phyloP scores from a whole-genome alignment of 2,797 vertebrate species.

The Danio albolineatus region DNA sequence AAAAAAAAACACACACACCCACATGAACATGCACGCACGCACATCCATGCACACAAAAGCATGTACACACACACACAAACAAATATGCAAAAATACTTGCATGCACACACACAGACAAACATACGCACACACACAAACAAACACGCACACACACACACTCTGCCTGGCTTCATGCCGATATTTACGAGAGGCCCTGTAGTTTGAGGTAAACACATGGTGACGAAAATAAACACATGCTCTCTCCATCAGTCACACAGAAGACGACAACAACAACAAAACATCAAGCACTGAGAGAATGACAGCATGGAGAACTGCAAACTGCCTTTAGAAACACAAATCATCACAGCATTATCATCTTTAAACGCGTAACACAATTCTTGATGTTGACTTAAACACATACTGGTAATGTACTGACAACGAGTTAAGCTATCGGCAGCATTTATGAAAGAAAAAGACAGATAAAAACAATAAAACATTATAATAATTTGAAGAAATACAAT shows the following conservation, averaged over 20 bases:
- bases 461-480: no score
- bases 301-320: not conserved
- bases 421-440: no score
- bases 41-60: slow-evolving; percentile 22
- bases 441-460: no score
- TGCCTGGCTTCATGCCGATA: slow-evolving; percentile 23
- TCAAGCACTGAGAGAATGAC: not conserved
- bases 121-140: slow-evolving; percentile 23
- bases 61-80: no score
- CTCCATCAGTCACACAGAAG: slow-evolving; percentile 13
- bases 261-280: slow-evolving; percentile 31
- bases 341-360: not conserved
- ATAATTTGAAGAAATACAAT: no score
- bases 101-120: not conserved
- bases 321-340: not conserved
- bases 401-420: no score
- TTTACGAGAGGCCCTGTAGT: slow-evolving; percentile 47
- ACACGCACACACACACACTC: not conserved
- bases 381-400: no score
- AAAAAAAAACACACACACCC: no score
- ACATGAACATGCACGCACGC: slow-evolving; percentile 4
- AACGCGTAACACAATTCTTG: no score
- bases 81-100: no score
- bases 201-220: slow-evolving; percentile 47
- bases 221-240: slow-evolving; percentile 47